Conservation (phyloP, 2,888 invertebrate genomes). For the Acronicta psi region DNA sequence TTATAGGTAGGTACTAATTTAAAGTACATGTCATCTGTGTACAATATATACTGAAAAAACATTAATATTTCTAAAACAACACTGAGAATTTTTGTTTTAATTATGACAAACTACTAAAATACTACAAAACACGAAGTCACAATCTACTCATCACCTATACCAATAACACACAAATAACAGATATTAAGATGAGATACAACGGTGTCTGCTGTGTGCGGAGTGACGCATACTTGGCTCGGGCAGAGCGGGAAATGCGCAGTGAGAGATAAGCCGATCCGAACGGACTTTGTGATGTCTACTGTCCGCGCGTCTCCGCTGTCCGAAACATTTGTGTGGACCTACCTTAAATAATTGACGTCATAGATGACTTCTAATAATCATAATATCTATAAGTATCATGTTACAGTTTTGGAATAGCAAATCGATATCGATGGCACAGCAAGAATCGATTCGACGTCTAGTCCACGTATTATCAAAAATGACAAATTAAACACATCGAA, state of each 20-base stretch:
- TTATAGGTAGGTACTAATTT: too few relatives aligned
- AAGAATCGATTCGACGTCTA: too few relatives aligned
- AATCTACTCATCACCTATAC: conserved; percentile 10
- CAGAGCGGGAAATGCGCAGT: conserved; percentile 83
- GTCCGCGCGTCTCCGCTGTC: conserved; percentile 82
- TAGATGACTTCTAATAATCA: background rate
- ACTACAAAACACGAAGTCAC: background rate
- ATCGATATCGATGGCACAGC: too few relatives aligned
- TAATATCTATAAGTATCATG: background rate
- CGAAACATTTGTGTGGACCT: conserved; percentile 62
- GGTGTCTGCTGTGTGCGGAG: conserved; percentile 59
- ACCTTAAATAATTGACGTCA: conserved; percentile 9
- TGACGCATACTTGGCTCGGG: conserved; percentile 83
- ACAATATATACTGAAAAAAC: too few relatives aligned
- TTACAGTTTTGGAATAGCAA: too few relatives aligned
- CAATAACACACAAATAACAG: conserved; percentile 50
- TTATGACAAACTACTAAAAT: too few relatives aligned
- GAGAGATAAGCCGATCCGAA: conserved; percentile 86
- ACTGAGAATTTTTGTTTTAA: too few relatives aligned
- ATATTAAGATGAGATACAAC: conserved; percentile 66
- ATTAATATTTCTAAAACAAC: too few relatives aligned
- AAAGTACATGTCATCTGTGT: too few relatives aligned
- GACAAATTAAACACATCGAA: too few relatives aligned
- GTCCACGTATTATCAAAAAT: too few relatives aligned
- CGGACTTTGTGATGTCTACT: conserved; percentile 88